Conservation (phyloP, 2,888 invertebrate genomes). For the Pterobdella sp. region DNA sequence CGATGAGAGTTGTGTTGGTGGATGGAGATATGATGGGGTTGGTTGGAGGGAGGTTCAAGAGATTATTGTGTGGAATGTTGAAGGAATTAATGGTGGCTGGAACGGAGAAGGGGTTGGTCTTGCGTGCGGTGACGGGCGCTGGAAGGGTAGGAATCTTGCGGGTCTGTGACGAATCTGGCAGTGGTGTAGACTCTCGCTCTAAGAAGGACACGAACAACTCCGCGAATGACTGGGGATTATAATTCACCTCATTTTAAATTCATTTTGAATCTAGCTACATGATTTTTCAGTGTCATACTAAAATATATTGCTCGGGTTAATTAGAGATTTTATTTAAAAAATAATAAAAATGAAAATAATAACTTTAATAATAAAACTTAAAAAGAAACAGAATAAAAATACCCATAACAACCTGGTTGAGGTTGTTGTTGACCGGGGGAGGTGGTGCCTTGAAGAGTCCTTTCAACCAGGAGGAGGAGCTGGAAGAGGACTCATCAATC, state of each 20-base stretch:
- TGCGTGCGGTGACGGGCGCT: not conserved
- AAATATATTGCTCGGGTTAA: no score
- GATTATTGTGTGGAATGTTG: not conserved
- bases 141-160: not conserved
- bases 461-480: not conserved
- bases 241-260: no score
- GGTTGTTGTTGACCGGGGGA: not conserved
- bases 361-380: not conserved
- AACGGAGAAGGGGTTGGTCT: slow-evolving; percentile 7
- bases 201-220: slow-evolving; percentile 71
- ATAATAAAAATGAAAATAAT: not conserved
- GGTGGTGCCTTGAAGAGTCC: not conserved
- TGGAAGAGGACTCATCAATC: not conserved
- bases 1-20: not conserved
- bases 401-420: not conserved
- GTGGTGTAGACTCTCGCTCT: slow-evolving; percentile 64
- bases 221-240: slow-evolving; percentile 58
- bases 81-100: not conserved
- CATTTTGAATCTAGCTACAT: no score
- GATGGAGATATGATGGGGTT: not conserved
- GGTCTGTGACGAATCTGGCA: not conserved
- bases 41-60: not conserved
- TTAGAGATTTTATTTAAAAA: no score
- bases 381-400: not conserved
- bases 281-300: no score